Base-by-base conservation (phyloP, 2,113 vertebrate species). In the Raja brachyura region DNA sequence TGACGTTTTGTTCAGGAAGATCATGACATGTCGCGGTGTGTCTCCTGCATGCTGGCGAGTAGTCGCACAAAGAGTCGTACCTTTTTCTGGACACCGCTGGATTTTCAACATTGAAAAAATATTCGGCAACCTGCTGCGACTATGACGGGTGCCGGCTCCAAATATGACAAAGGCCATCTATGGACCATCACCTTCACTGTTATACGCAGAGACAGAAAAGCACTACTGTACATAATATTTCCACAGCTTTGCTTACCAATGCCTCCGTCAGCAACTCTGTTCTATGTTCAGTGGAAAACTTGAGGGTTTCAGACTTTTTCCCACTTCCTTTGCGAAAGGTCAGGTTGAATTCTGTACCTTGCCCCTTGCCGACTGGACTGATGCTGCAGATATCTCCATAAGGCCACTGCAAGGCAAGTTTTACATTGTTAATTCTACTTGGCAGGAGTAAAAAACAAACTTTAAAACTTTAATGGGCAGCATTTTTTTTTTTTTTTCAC, bases 201-300 rank as follows among this genome's bases (percentile, higher is more conserved):
- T 81, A 81, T 2, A 18, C 54, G 78, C 14, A 63, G 7, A 86
- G 56, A 83, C 10, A 61, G 63, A 66, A n/a, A 81, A 78, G 66
- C n/a, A 5, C 88, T 0, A 75, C 74, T 2, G 2, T 73, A 28
- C 4, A 77, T 59, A 9, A 9, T 73, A 22, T 33, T 90, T 75
- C 54, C 48, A 59, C 6, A 61, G 66, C 28, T 33, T 16, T 39
- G 93, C 97, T 97, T 96, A 99, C 99, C 97, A 99, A 95, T 10
- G 98, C 98, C 95, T 99, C 99, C 86, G 98, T 99, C 93, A 99
- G 98, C 93, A 99, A 98, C 95, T 99, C 99, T 93, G 98, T 99
- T 94, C 99, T 98, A 96, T 99, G 98, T 94, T 99, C 99, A 59
- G 98, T 99, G 85, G 98, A 99, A 96, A 99, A 99, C 95, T 99